Evolutionary conservation across 2,888 invertebrate species (phyloP).

Genomic region (Keiferia lycopersicella): DNA sequence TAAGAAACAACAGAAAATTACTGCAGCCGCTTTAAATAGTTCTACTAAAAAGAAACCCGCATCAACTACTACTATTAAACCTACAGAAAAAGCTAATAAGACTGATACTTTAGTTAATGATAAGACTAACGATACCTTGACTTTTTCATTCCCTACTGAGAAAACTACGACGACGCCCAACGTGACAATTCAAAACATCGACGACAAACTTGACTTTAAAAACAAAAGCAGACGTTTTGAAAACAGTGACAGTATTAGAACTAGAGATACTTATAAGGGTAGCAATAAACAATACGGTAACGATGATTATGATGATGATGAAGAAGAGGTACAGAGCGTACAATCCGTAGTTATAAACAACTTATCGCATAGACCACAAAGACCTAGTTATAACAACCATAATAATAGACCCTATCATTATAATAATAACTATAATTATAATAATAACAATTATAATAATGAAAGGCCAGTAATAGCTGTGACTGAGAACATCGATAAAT

Average conservation of each 20-base stretch:
- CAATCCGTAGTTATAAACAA: constrained; percentile 72
- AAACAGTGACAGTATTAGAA: constrained; percentile 49
- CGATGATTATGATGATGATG: constrained; percentile 49
- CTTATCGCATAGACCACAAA: constrained; percentile 51
- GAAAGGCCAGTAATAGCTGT: constrained; percentile 70
- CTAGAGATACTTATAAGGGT: constrained; percentile 46
- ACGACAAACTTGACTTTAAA: constrained; percentile 83
- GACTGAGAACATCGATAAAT: constrained; percentile 75
- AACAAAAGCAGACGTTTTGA: constrained; percentile 70
- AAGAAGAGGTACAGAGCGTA: constrained; percentile 61
- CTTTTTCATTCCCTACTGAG: constrained; percentile 38
- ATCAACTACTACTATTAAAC: constrained; percentile 40
- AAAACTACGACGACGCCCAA: constrained; percentile 43
- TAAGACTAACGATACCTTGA: constrained; percentile 38
- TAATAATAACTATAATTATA: constrained; percentile 41
- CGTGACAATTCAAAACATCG: constrained; percentile 62
- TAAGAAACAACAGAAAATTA: constrained; percentile 44
- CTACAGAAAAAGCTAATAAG: constrained; percentile 45
- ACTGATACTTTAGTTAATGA: constrained; percentile 43
- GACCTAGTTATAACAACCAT: constrained; percentile 45
- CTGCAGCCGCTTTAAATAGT: constrained; percentile 37
- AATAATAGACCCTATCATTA: constrained; percentile 14
- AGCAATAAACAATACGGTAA: constrained; percentile 46
- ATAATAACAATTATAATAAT: constrained; percentile 36
- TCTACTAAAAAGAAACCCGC: constrained; percentile 45